Percentiles rank a stretch among this genome's conserved stretches.
Conservation (phyloP, 2,113 vertebrate species). For the Proterorhinus semilunaris region DNA sequence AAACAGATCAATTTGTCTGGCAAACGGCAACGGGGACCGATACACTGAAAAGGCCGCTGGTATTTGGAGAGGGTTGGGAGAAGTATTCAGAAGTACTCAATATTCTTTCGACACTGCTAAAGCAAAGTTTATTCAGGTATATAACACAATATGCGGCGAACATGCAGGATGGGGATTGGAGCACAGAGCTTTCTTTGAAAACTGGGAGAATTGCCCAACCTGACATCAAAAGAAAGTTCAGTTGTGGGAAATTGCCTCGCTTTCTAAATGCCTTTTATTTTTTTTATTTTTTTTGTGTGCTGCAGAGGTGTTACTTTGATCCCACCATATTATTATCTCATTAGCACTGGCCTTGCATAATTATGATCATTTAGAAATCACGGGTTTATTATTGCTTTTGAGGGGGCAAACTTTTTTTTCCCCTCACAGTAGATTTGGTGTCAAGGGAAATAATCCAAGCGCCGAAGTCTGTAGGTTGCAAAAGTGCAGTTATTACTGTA, state of each 20-base stretch:
- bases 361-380: not conserved
- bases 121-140: not conserved
- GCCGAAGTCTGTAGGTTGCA: not conserved
- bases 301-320: not conserved
- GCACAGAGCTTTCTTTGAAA: no score
- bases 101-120: not conserved
- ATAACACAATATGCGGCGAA: no score
- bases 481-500: not conserved
- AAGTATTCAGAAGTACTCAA: not conserved
- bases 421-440: not conserved
- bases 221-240: no score
- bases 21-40: not conserved
- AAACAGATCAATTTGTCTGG: constrained; percentile 12
- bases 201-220: no score
- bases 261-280: not conserved
- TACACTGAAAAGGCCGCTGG: not conserved
- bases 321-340: not conserved
- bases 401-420: not conserved
- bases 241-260: not conserved
- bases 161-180: no score
- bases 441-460: not conserved
- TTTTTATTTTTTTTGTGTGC: not conserved
- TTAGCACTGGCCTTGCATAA: not conserved
- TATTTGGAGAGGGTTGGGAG: not conserved
- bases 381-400: not conserved